Percentiles rank a stretch among this genome's conserved stretches.
These are phyloP conservation scores for Melipona beecheii DNA, from an alignment of 2,888 invertebrate species.

Conservation along the genomic window DNA sequence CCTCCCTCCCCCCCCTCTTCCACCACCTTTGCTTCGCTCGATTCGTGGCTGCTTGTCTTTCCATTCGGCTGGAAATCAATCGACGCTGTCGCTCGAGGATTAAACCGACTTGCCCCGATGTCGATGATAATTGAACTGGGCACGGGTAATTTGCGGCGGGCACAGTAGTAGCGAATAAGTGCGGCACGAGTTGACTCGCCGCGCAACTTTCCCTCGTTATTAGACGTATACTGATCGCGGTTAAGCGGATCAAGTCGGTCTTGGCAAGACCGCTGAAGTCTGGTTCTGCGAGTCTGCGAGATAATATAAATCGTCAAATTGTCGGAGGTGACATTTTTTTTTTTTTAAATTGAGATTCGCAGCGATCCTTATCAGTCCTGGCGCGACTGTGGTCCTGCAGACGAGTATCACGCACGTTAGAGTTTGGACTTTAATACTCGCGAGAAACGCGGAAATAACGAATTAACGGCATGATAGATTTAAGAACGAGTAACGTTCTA, in stretches of 20 bases:
- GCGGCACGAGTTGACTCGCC: neutral
- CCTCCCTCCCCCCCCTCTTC: neutral
- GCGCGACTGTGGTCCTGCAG: neutral
- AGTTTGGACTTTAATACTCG: neutral
- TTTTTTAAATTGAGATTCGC: no score
- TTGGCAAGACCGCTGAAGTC: neutral
- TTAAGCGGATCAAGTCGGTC: neutral
- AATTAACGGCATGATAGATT: neutral
- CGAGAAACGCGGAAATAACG: neutral
- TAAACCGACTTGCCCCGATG: neutral
- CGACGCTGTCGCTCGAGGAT: constrained; percentile 1
- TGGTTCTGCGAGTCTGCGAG: neutral
- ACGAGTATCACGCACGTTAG: neutral
- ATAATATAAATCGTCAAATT: no score
- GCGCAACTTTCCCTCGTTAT: neutral
- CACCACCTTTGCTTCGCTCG: neutral
- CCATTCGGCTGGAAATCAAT: constrained; percentile 13
- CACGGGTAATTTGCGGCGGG: constrained; percentile 1
- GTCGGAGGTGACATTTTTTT: no score
- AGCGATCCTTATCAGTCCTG: no score
- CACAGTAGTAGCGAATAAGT: neutral
- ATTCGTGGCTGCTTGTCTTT: neutral
- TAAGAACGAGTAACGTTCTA: neutral
- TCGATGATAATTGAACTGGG: constrained; percentile 33
- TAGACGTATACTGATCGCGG: neutral